phyloP scores from a whole-genome alignment of 2,888 invertebrate genomes.

The Hesperia comma region DNA sequence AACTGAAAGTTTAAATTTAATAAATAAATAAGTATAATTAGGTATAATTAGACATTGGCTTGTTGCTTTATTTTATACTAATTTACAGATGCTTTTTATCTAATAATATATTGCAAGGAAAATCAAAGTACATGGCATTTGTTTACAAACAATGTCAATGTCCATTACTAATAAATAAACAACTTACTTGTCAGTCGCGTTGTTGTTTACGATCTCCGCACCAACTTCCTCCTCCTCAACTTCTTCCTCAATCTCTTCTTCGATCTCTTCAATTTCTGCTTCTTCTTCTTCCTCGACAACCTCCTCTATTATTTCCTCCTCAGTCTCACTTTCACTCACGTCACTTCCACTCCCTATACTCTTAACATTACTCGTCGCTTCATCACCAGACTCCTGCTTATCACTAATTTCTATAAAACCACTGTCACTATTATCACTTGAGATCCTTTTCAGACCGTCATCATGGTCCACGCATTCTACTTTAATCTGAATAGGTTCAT shows the following conservation, averaged over 20 bases:
- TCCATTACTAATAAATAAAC: slow-evolving; percentile 10
- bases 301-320: slow-evolving; percentile 56
- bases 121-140: background rate
- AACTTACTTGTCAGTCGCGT: slow-evolving; percentile 59
- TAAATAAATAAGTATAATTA: too few relatives aligned
- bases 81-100: too few relatives aligned
- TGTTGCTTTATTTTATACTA: too few relatives aligned
- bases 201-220: slow-evolving; percentile 54
- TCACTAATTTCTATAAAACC: slow-evolving; percentile 75
- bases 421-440: slow-evolving; percentile 80
- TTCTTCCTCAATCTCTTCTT: slow-evolving; percentile 57
- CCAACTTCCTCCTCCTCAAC: slow-evolving; percentile 40
- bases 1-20: too few relatives aligned
- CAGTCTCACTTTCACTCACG: slow-evolving; percentile 48
- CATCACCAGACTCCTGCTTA: slow-evolving; percentile 61
- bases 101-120: too few relatives aligned
- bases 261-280: slow-evolving; percentile 57
- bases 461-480: slow-evolving; percentile 53
- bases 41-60: too few relatives aligned
- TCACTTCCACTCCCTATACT: slow-evolving; percentile 51
- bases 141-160: slow-evolving; percentile 4
- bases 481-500: slow-evolving; percentile 56
- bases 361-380: slow-evolving; percentile 55
- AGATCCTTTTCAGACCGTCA: slow-evolving; percentile 63
- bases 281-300: slow-evolving; percentile 63